Evolutionary conservation across 2,113 vertebrate genomes (phyloP).

Genomic region (Eidolon helvum): DNA sequence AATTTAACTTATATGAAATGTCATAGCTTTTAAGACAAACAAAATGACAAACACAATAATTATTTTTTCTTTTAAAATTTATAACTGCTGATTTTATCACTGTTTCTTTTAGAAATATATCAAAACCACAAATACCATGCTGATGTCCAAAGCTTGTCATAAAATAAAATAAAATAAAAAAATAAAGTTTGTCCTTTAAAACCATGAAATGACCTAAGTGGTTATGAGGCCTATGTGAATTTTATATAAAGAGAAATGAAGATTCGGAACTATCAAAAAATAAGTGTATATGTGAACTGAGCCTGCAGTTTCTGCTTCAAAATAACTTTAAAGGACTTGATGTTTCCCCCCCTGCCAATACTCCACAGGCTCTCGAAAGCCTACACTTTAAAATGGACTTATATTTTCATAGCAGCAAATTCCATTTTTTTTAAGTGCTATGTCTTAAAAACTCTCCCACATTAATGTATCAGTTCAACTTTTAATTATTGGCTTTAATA

Average conservation of each 20-base stretch:
- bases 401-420: background rate
- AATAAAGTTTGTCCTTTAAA: background rate
- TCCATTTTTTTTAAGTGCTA: background rate
- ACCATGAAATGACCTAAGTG: background rate
- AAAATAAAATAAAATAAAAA: background rate
- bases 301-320: background rate
- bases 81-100: background rate
- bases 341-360: background rate
- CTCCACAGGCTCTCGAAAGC: background rate
- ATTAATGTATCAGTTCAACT: background rate
- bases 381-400: background rate
- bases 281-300: background rate
- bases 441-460: background rate
- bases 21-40: background rate
- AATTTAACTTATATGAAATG: background rate
- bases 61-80: background rate
- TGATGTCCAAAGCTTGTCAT: background rate
- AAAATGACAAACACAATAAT: background rate
- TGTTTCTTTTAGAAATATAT: background rate
- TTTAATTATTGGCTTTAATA: background rate
- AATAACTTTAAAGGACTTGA: background rate
- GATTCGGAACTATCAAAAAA: background rate
- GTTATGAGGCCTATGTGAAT: background rate
- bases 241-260: constrained; percentile 6
- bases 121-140: background rate